Conservation (phyloP, 2,888 invertebrate genomes). For the Dorcus hopei region DNA sequence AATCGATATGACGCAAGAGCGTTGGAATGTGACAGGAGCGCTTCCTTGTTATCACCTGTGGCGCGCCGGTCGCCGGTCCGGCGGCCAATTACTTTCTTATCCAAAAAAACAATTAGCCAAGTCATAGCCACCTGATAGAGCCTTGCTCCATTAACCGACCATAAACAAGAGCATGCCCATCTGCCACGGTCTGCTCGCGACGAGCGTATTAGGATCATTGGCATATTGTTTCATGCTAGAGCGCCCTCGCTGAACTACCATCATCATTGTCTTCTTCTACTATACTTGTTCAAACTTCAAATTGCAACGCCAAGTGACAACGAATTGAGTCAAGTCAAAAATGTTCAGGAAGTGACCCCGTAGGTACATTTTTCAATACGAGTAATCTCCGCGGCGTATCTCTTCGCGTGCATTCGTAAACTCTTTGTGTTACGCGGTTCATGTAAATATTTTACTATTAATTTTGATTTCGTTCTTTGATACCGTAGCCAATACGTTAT, state of each 20-base stretch:
- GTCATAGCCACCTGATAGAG: constrained; percentile 26
- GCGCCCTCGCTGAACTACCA: background rate
- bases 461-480: no score
- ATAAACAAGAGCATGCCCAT: constrained; percentile 23
- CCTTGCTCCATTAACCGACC: constrained; percentile 26
- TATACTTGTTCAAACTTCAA: no score
- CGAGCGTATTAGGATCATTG: constrained; percentile 1
- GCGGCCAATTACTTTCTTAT: constrained; percentile 19
- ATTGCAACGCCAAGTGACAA: no score
- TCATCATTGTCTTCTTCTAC: background rate
- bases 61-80: constrained; percentile 31
- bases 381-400: no score
- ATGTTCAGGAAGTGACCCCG: no score
- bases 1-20: constrained; percentile 18
- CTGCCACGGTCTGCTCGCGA: constrained; percentile 1
- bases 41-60: constrained; percentile 38
- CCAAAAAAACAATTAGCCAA: constrained; percentile 27
- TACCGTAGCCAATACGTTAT: no score
- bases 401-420: no score
- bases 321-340: no score
- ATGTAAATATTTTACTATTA: no score
- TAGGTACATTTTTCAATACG: no score
- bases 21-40: constrained; percentile 30
- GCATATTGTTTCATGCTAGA: background rate
- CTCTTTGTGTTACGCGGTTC: no score